Percentiles rank a stretch among this genome's conserved stretches.
These are phyloP conservation scores for Synergus itoensis DNA, from an alignment of 2,888 invertebrate species.

Conservation along the genomic window DNA sequence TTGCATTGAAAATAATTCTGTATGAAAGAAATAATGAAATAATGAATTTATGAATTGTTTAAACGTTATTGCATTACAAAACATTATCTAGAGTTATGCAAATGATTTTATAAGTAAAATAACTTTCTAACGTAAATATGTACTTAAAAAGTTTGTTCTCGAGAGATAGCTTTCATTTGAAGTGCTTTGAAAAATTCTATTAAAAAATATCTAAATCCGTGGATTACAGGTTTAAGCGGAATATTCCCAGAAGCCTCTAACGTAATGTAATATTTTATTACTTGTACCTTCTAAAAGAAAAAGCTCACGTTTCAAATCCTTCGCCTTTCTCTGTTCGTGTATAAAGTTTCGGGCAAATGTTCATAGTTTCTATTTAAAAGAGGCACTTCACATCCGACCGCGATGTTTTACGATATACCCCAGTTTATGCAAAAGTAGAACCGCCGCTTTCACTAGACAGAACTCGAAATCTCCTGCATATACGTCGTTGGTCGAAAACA, in stretches of 20 bases:
- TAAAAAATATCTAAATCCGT: neutral
- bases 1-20: too few species aligned
- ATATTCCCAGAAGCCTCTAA: neutral
- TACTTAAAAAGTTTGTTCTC: neutral
- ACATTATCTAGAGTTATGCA: too few species aligned
- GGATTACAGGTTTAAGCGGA: constrained; percentile 21
- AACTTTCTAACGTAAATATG: too few species aligned
- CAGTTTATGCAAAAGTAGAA: constrained; percentile 11
- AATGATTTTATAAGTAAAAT: too few species aligned
- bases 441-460: neutral
- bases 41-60: too few species aligned
- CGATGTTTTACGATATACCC: neutral
- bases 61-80: too few species aligned
- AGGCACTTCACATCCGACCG: neutral
- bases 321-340: neutral
- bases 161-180: neutral
- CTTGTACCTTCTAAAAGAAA: neutral
- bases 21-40: too few species aligned
- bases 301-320: neutral
- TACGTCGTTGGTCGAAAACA: constrained; percentile 34
- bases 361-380: neutral
- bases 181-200: neutral
- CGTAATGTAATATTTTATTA: neutral
- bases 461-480: constrained; percentile 28
- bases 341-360: neutral